Percentiles rank a stretch among this genome's conserved stretches.
phyloP scores from a whole-genome alignment of 2,113 vertebrate species.

The Ornithorhynchus anatinus region DNA sequence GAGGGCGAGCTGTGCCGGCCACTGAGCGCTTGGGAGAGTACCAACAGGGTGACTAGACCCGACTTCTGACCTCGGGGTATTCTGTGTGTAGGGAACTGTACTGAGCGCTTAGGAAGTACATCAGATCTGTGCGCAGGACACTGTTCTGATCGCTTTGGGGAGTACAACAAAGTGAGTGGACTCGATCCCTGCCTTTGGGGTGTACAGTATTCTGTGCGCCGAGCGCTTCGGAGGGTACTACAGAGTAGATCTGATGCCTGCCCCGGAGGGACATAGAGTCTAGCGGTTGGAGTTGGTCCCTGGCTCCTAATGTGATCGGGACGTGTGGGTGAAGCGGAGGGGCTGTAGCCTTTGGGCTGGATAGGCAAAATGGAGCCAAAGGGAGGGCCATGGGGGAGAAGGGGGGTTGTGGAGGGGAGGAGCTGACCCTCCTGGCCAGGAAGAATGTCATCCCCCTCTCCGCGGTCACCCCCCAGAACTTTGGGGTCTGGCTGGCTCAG shows the following conservation, averaged over 20 bases:
- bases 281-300: too few relatives aligned
- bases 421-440: accelerated
- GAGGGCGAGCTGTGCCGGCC: too few relatives aligned
- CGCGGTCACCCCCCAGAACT: too few relatives aligned
- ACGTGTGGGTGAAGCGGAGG: not conserved
- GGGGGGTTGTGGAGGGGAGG: accelerated
- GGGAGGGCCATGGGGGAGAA: not conserved
- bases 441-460: accelerated
- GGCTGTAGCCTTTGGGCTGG: not conserved
- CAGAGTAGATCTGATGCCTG: not conserved
- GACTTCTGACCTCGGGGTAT: too few relatives aligned
- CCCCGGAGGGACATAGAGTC: not conserved
- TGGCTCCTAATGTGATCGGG: too few relatives aligned
- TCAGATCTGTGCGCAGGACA: not conserved
- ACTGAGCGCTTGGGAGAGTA: too few relatives aligned
- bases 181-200: not conserved
- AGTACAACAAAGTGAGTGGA: not conserved
- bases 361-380: not conserved
- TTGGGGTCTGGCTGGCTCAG: too few relatives aligned
- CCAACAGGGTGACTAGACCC: too few relatives aligned
- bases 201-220: not conserved
- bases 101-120: not conserved
- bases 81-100: not conserved
- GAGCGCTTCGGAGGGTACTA: not conserved
- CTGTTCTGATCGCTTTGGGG: too few relatives aligned